Conservation (phyloP, 2,888 invertebrate genomes). For the Tridacna gigas region DNA sequence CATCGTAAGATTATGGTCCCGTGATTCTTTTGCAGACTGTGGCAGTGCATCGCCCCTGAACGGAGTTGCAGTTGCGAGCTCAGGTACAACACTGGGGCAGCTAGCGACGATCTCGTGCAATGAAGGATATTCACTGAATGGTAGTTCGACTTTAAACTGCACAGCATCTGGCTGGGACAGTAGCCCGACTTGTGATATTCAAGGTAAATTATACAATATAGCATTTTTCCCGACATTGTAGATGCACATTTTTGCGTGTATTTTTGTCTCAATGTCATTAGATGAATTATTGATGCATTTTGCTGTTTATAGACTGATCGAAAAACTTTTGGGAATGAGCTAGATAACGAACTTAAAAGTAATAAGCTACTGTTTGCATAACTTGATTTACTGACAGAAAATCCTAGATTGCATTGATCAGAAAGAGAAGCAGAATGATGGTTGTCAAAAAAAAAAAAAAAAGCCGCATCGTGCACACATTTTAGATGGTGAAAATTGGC, state of each 20-base stretch:
- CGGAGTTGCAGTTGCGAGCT: not conserved
- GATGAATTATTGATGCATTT: too few species aligned
- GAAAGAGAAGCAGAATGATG: too few species aligned
- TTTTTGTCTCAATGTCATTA: too few species aligned
- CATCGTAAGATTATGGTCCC: constrained; percentile 22
- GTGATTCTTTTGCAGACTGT: constrained; percentile 5
- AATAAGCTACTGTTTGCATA: too few species aligned
- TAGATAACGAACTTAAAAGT: too few species aligned
- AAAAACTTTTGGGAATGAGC: too few species aligned
- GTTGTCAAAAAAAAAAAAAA: too few species aligned
- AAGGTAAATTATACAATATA: not conserved
- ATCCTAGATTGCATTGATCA: too few species aligned
- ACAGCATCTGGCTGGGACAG: constrained; percentile 11
- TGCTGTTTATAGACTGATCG: too few species aligned
- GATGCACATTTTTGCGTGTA: too few species aligned
- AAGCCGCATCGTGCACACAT: not conserved
- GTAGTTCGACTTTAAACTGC: not conserved
- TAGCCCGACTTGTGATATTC: constrained; percentile 11
- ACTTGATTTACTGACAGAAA: too few species aligned
- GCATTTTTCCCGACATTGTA: too few species aligned
- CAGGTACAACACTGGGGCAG: not conserved
- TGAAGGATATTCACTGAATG: constrained; percentile 1
- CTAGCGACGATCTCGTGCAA: constrained; percentile 3
- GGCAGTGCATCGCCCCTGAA: constrained; percentile 14
- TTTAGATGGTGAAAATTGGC: not conserved